Base-by-base conservation (phyloP, 1,140 invertebrate genomes). In the Calosoma granatense region DNA sequence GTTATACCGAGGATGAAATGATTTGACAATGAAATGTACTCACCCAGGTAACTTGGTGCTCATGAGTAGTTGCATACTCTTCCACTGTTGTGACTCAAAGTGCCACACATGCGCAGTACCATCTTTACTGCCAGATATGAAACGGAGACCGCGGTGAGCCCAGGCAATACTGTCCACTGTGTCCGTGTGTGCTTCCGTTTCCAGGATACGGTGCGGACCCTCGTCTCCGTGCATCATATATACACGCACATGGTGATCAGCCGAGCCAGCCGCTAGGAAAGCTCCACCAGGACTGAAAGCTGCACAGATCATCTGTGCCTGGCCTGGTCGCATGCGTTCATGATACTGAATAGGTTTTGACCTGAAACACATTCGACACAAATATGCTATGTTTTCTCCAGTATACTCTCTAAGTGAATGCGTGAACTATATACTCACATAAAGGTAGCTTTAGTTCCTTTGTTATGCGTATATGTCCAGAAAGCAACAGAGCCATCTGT, bases 401-500 rank as follows among this genome's bases (percentile, higher is more conserved):
- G 26, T 36, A 36, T 36, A 9, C 26, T 36, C 26, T n/a, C n/a
- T n/a, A n/a, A n/a, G n/a, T n/a, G n/a, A n/a, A n/a, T n/a, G n/a
- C n/a, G n/a, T n/a, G n/a, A n/a, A n/a, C n/a, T n/a, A n/a, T n/a
- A n/a, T n/a, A 61, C 73, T 73, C 62, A 76, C 74, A 79, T 78
- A 67, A 84, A 84, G 3, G 75, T 69, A n/a, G 78, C 74, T 65
- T 78, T 81, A 56, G 79, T 76, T 12, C 74, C 76, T 0, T 73
- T 70, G 53, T 80, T 78, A 39, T 80, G 77, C 1, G 77, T 78
- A 61, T 90, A 89, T 23, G 83, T 82, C 93, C 95, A 98, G 76
- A 99, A 98, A 21, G 93, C 93, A 54, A 98, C 91, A 20, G 90
- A 94, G 20, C 95, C 95, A 78, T 99, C 96, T 11, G 88, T 93